Evolutionary conservation across 2,113 vertebrate genomes (phyloP).

Genomic region (Solea senegalensis): DNA sequence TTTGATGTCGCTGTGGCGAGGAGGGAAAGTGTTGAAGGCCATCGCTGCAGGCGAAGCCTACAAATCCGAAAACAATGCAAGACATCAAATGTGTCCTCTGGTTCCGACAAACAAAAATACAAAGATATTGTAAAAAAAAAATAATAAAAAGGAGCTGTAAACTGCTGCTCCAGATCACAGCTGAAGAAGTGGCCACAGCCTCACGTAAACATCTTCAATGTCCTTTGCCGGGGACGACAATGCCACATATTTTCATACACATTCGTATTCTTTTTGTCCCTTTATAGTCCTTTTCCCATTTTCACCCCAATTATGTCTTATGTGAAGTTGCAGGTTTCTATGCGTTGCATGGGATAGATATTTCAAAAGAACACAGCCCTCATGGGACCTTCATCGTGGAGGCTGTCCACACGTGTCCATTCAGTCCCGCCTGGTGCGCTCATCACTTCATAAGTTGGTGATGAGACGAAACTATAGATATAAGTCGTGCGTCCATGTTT

Average conservation of each 20-base stretch:
- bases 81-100: constrained; percentile 56
- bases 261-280: constrained; percentile 10
- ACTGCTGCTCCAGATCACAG: constrained; percentile 36
- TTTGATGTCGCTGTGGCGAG: constrained; percentile 63
- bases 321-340: neutral
- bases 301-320: constrained; percentile 41
- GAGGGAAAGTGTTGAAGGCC: constrained; percentile 71
- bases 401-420: too few species aligned
- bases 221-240: constrained; percentile 15
- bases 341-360: too few species aligned
- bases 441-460: too few species aligned
- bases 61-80: constrained; percentile 55
- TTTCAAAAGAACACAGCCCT: too few species aligned
- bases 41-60: constrained; percentile 52
- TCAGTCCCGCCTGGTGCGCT: too few species aligned
- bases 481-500: constrained; percentile 2
- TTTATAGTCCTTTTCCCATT: constrained; percentile 19
- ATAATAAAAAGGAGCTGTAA: constrained; percentile 10
- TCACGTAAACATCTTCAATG: constrained; percentile 17
- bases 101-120: constrained; percentile 50
- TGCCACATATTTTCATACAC: neutral
- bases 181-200: constrained; percentile 17
- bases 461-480: constrained; percentile 6
- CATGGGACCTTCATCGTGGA: too few species aligned
- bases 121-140: constrained; percentile 43